Conservation (phyloP, 2,888 invertebrate species). For the Drosophila flavopinicola region DNA sequence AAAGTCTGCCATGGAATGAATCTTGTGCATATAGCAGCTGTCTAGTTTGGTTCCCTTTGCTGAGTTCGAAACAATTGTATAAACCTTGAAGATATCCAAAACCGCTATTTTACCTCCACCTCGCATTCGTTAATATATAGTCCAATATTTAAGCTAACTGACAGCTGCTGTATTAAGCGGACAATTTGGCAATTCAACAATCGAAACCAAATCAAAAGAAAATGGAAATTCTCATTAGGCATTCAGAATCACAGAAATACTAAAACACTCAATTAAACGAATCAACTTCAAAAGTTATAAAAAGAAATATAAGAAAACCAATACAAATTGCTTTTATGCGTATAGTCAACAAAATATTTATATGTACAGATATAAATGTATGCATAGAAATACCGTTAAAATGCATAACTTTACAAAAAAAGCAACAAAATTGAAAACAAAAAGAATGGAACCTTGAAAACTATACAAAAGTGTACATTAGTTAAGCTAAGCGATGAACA, state of each 20-base stretch:
- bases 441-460: background rate
- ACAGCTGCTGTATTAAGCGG: constrained; percentile 12
- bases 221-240: constrained; percentile 1
- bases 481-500: constrained; percentile 50
- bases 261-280: constrained; percentile 62
- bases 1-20: background rate
- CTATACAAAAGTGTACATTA: constrained; percentile 63
- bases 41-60: no score
- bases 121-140: constrained; percentile 28
- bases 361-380: constrained; percentile 25
- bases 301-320: constrained; percentile 19
- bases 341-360: constrained; percentile 43
- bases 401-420: constrained; percentile 29
- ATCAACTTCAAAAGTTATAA: constrained; percentile 72
- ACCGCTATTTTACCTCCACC: constrained; percentile 60
- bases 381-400: constrained; percentile 40
- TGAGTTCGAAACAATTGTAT: constrained; percentile 1
- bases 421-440: constrained; percentile 4
- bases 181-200: constrained; percentile 6
- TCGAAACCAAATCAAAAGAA: background rate
- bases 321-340: constrained; percentile 55
- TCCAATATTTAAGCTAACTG: constrained; percentile 1
- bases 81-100: constrained; percentile 8
- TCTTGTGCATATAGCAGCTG: constrained; percentile 5
- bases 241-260: constrained; percentile 23